These are phyloP conservation scores for Diarsia brunnea DNA, from an alignment of 2,888 invertebrate species.

Conservation along the genomic window DNA sequence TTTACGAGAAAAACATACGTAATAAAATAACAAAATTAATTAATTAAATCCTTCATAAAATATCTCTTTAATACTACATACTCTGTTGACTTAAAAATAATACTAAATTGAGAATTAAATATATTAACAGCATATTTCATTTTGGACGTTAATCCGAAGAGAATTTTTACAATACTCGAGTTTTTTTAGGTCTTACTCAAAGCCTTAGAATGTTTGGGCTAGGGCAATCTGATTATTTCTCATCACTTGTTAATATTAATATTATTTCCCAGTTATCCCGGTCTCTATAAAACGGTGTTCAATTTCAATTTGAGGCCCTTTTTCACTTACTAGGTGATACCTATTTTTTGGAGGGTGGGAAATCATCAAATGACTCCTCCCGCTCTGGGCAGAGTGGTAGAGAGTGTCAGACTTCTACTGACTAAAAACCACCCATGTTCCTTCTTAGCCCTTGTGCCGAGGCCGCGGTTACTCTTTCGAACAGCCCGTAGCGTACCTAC, in stretches of 20 bases:
- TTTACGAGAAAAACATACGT: conserved; percentile 11
- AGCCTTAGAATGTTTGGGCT: neutral
- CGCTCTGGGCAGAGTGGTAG: too few relatives aligned
- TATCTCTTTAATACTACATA: conserved; percentile 49
- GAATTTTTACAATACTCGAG: neutral
- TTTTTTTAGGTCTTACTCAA: neutral
- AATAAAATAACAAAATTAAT: conserved; percentile 41
- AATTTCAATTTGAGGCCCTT: neutral
- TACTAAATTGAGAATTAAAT: conserved; percentile 48
- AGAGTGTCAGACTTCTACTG: too few relatives aligned
- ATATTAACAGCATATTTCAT: conserved; percentile 30
- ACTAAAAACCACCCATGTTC: too few relatives aligned
- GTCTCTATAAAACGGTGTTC: neutral
- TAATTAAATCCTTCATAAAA: conserved; percentile 47
- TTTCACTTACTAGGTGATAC: neutral
- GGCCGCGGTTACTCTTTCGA: too few relatives aligned
- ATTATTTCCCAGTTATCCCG: too few relatives aligned
- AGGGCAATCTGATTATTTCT: neutral
- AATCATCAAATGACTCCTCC: too few relatives aligned
- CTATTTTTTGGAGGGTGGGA: too few relatives aligned
- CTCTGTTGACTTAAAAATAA: conserved; percentile 50
- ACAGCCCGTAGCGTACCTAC: neutral
- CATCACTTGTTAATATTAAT: neutral
- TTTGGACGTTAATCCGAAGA: conserved; percentile 30
- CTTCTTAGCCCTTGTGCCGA: too few relatives aligned